Evolutionary conservation across 2,113 vertebrate species (phyloP).

Genomic region (Pardalotus punctatus): DNA sequence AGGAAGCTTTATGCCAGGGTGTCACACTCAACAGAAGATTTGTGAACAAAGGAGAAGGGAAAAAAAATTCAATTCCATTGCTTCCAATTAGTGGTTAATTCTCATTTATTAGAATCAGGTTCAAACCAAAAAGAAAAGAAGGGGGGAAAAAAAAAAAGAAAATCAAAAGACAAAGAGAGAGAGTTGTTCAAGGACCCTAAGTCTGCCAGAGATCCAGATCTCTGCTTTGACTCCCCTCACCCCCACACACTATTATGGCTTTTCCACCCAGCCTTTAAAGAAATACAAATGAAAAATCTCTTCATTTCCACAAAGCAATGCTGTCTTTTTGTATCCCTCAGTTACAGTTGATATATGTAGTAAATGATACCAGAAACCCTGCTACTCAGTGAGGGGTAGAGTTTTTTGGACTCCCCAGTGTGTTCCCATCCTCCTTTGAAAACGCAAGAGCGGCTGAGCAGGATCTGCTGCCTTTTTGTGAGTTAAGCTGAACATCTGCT

Average conservation of each 20-base stretch:
- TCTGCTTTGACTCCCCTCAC: not conserved
- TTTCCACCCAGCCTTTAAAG: not conserved
- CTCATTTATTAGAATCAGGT: not conserved
- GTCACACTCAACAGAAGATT: not conserved
- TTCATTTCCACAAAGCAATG: not conserved
- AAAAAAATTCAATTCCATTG: not conserved
- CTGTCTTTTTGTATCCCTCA: not conserved
- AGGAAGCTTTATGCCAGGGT: not conserved
- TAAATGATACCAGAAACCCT: slow-evolving; percentile 15
- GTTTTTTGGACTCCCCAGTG: not conserved
- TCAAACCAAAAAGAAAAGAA: not conserved
- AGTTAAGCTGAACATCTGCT: not conserved
- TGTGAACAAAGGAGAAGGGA: not conserved
- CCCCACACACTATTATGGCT: not conserved
- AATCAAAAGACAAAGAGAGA: accelerated
- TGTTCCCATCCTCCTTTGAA: not conserved
- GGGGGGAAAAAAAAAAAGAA: too few species aligned
- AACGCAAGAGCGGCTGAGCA: not conserved
- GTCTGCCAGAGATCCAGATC: not conserved
- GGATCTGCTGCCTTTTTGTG: slow-evolving; percentile 3
- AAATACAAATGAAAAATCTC: slow-evolving; percentile 9
- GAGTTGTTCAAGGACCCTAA: not conserved
- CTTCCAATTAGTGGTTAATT: not conserved
- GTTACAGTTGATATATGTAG: not conserved
- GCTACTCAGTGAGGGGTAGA: not conserved